Conservation (phyloP, 2,888 invertebrate genomes). For the Hirtodrosophila alboralis region DNA sequence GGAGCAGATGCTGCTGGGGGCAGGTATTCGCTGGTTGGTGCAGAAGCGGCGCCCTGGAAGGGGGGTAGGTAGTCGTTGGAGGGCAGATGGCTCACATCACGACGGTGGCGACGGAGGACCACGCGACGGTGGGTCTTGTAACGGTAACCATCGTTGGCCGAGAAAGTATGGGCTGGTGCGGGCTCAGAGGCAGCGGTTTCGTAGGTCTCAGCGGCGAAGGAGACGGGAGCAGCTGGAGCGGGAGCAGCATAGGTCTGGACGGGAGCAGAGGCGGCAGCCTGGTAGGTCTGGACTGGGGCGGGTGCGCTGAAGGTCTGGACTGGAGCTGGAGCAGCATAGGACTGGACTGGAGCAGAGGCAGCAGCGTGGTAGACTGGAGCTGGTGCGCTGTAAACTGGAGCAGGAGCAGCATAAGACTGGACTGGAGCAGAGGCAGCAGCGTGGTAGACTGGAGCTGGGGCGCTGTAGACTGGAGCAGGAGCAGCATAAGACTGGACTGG, state of each 20-base stretch:
- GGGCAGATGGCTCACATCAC: constrained; percentile 76
- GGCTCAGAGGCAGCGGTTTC: constrained; percentile 68
- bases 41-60: constrained; percentile 61
- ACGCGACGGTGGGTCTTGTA: constrained; percentile 78
- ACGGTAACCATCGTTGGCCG: constrained; percentile 76
- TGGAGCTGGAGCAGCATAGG: constrained; percentile 22
- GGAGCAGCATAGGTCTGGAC: constrained; percentile 45
- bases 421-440: constrained; percentile 53
- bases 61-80: constrained; percentile 80
- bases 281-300: constrained; percentile 25
- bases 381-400: constrained; percentile 53
- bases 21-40: constrained; percentile 63
- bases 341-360: constrained; percentile 45
- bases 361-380: constrained; percentile 38
- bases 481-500: constrained; percentile 43
- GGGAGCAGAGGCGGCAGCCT: constrained; percentile 36
- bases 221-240: constrained; percentile 49
- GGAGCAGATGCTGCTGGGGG: constrained; percentile 62
- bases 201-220: constrained; percentile 48
- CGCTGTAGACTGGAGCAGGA: constrained; percentile 44
- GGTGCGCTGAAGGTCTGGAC: constrained; percentile 23
- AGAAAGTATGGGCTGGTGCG: constrained; percentile 61
- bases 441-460: constrained; percentile 32
- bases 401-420: constrained; percentile 51
- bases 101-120: constrained; percentile 75